phyloP scores from a whole-genome alignment of 2,888 invertebrate genomes.

The Polyploca ridens region DNA sequence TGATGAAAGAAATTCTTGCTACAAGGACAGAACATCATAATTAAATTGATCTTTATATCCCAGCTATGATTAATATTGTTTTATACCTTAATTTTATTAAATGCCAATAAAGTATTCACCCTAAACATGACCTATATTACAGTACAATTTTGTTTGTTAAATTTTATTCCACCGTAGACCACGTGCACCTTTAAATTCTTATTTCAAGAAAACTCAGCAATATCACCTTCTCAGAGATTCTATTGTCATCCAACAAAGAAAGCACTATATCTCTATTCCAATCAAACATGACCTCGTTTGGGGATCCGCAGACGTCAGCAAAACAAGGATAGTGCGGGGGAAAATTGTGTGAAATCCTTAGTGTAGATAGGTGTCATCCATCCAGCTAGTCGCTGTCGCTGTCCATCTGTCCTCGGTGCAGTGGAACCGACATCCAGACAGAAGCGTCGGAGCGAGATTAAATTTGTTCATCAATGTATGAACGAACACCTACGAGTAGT shows the following conservation, averaged over 20 bases:
- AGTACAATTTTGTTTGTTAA: too few species aligned
- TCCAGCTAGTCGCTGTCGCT: not conserved
- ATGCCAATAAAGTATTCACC: too few species aligned
- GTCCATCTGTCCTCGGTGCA: not conserved
- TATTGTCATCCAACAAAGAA: constrained; percentile 8
- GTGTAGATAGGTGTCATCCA: constrained; percentile 7
- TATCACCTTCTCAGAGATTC: not conserved
- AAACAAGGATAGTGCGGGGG: not conserved
- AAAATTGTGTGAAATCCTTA: constrained; percentile 9
- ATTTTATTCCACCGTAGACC: not conserved
- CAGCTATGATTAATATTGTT: too few species aligned
- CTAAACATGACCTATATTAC: too few species aligned
- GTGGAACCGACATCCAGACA: constrained; percentile 3
- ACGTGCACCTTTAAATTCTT: not conserved
- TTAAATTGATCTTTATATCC: too few species aligned
- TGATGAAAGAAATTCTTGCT: not conserved
- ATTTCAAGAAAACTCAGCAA: not conserved
- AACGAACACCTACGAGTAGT: not conserved
- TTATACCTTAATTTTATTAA: too few species aligned
- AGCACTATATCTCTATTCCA: constrained; percentile 5
- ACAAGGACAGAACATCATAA: not conserved
- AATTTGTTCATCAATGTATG: constrained; percentile 7
- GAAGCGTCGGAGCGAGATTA: constrained; percentile 3
- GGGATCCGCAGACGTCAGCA: not conserved
- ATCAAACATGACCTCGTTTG: constrained; percentile 3